Evolutionary conservation across 2,797 vertebrate genomes (phyloP).

Genomic region (Eulemur albifrons): DNA sequence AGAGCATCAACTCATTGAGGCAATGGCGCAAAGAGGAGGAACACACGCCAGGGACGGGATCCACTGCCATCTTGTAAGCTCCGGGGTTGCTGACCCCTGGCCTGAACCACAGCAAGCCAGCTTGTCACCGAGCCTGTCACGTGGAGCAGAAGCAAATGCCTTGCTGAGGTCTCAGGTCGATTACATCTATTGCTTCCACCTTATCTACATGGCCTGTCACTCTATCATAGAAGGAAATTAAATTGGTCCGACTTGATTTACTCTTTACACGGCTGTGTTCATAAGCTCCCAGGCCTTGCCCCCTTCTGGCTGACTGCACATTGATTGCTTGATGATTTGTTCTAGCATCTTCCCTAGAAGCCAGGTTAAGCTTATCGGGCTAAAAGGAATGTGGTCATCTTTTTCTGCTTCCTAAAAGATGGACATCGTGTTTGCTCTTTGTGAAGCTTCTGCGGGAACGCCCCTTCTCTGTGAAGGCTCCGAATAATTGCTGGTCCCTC

Average conservation of each 20-base stretch:
- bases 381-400: constrained; percentile 43
- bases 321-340: constrained; percentile 79
- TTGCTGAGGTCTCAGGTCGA: constrained; percentile 68
- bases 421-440: background rate
- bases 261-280: constrained; percentile 56
- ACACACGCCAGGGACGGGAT: background rate
- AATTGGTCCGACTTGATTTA: constrained; percentile 76
- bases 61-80: background rate
- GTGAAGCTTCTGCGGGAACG: background rate
- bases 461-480: background rate
- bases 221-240: constrained; percentile 78
- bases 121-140: constrained; percentile 49
- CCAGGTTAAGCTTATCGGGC: constrained; percentile 52
- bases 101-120: background rate
- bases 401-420: constrained; percentile 49
- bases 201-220: constrained; percentile 80
- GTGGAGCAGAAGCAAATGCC: constrained; percentile 55
- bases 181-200: constrained; percentile 75
- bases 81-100: constrained; percentile 42
- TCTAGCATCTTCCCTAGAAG: constrained; percentile 65
- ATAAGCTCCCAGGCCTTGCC: constrained; percentile 60
- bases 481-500: constrained; percentile 6
- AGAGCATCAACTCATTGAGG: background rate
- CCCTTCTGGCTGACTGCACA: constrained; percentile 76
- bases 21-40: background rate